Conservation (phyloP, 2,888 invertebrate genomes). For the Sepioteuthis lessoniana region DNA sequence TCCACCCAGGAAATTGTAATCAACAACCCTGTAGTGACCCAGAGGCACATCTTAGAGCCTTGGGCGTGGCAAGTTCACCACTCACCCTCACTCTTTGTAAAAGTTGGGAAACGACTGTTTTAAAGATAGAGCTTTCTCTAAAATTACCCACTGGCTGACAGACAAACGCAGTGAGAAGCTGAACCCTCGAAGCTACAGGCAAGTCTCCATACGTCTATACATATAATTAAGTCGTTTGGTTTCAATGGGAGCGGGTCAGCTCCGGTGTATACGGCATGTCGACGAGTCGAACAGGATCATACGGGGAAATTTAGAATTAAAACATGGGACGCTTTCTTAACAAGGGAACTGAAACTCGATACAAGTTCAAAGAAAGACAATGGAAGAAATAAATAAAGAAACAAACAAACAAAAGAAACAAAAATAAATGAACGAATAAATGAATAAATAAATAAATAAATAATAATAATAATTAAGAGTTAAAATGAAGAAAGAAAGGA, state of each 20-base stretch:
- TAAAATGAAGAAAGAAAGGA: too few relatives aligned
- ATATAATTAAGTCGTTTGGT: neutral
- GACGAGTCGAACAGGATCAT: neutral
- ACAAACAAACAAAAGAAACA: too few relatives aligned
- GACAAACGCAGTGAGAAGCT: neutral
- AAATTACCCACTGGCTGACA: neutral
- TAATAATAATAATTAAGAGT: too few relatives aligned
- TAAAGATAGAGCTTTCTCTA: too few relatives aligned
- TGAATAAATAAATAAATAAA: too few relatives aligned
- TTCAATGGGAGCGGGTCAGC: neutral
- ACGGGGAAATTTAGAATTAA: neutral
- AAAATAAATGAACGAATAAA: too few relatives aligned
- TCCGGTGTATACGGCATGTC: neutral
- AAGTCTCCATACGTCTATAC: neutral
- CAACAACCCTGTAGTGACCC: neutral
- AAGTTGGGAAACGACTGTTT: neutral
- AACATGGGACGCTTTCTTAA: neutral
- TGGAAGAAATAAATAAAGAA: too few relatives aligned
- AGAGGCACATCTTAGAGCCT: neutral
- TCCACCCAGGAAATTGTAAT: neutral
- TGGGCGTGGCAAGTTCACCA: neutral
- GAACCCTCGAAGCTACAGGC: neutral
- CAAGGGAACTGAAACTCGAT: neutral
- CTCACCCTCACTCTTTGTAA: neutral
- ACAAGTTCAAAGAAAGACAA: neutral